Evolutionary conservation across 1,140 invertebrate genomes (phyloP), one percentile per base, ranked within the genome.

Genomic region (Metaphire vulgaris): DNA sequence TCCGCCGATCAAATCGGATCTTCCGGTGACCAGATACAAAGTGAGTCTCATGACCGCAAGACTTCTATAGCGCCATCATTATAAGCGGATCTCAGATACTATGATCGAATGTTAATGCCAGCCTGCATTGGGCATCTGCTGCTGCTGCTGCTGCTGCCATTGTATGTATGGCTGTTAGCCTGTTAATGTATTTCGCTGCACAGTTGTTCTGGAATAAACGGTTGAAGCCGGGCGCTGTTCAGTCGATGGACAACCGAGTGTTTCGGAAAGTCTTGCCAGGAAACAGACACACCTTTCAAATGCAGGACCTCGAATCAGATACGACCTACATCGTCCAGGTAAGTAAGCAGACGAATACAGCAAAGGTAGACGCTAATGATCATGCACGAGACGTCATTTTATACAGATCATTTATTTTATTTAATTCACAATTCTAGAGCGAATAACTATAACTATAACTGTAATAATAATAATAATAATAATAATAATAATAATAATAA

Each of bases 21-120:
- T 81, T 12, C 81, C 80, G 15, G 34, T 81, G 26, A 79, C 67
- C 34, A 80, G 76, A 76, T 81, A 81, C 72, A 79, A 72, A 66
- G 80, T 81, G 74, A 41, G 26, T 15, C 56, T 15, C 56, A 65
- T 26, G 26, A 14, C 14, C 56, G 56, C 56, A 65, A n/a, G n/a
- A n/a, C n/a, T n/a, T n/a, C n/a, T n/a, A n/a, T n/a, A n/a, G n/a
- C n/a, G n/a, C n/a, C n/a, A n/a, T n/a, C n/a, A n/a, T n/a, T n/a
- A n/a, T n/a, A n/a, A n/a, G n/a, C n/a, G n/a, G n/a, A n/a, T n/a
- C n/a, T n/a, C n/a, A n/a, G n/a, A n/a, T n/a, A n/a, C n/a, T n/a
- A n/a, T n/a, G n/a, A n/a, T n/a, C n/a, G n/a, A n/a, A n/a, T n/a
- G n/a, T n/a, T n/a, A n/a, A n/a, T n/a, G n/a, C n/a, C n/a, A n/a